These are phyloP conservation scores for Leptothorax acervorum DNA, from an alignment of 2,888 invertebrate species.

Conservation along the genomic window DNA sequence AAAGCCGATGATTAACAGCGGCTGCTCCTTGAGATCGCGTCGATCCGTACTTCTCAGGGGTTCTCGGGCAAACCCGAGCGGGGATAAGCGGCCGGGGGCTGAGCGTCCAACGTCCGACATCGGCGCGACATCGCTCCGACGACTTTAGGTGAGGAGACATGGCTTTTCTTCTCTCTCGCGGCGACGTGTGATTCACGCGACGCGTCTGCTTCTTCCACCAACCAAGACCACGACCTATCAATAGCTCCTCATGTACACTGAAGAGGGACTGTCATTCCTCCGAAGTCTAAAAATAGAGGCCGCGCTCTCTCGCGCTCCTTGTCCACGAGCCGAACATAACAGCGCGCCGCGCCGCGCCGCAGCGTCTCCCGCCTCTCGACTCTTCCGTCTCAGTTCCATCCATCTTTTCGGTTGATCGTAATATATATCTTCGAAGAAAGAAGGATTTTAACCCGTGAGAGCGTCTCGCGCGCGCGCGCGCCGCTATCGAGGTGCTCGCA, in stretches of 20 bases:
- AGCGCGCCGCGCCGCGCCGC: conserved; percentile 38
- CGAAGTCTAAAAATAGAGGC: conserved; percentile 81
- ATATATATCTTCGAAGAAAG: conserved; percentile 10
- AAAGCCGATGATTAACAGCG: conserved; percentile 13
- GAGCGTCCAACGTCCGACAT: background rate
- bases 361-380: conserved; percentile 13
- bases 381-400: conserved; percentile 20
- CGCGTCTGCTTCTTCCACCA: conserved; percentile 72
- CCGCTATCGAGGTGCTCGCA: background rate
- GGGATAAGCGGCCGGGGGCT: background rate
- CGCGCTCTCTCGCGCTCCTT: conserved; percentile 67
- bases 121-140: conserved; percentile 29
- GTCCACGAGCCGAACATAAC: conserved; percentile 68
- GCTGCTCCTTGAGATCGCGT: background rate
- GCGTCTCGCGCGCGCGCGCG: background rate
- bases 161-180: conserved; percentile 43
- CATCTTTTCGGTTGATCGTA: conserved; percentile 25
- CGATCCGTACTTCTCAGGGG: background rate
- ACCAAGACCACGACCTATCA: conserved; percentile 80
- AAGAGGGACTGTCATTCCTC: conserved; percentile 83
- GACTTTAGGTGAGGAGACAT: conserved; percentile 63
- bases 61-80: background rate
- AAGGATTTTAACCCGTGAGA: background rate
- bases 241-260: conserved; percentile 82
- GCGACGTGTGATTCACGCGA: conserved; percentile 79